These are phyloP conservation scores for Ptyas mucosa DNA, from an alignment of 2,113 vertebrate species.

Conservation along the genomic window DNA sequence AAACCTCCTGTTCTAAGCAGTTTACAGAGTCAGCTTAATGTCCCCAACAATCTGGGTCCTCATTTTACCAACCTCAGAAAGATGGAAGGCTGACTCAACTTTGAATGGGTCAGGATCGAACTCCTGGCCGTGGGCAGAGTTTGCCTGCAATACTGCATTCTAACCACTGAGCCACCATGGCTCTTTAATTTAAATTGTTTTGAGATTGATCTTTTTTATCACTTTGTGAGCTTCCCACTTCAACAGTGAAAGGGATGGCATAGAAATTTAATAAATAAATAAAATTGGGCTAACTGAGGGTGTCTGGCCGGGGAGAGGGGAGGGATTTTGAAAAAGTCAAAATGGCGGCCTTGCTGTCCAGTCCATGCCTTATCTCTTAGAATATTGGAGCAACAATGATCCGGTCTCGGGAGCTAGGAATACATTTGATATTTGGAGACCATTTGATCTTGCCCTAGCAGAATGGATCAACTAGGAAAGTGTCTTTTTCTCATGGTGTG, in stretches of 20 bases:
- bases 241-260: not conserved
- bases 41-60: no score
- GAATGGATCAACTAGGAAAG: not conserved
- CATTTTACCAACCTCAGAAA: no score
- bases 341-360: not conserved
- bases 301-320: not conserved
- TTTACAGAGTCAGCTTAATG: no score
- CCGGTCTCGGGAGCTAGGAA: not conserved
- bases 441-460: not conserved
- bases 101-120: no score
- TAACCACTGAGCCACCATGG: no score
- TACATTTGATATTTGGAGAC: not conserved
- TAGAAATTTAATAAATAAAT: not conserved
- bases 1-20: no score
- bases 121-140: no score
- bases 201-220: not conserved
- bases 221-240: not conserved
- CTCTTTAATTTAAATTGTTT: no score
- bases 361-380: not conserved
- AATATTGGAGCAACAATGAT: not conserved
- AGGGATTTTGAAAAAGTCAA: not conserved
- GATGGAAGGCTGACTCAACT: no score
- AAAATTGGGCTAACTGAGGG: no score
- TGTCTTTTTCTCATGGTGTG: not conserved
- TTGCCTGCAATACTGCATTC: no score